These are phyloP conservation scores for Muscidifurax raptorellus DNA, from an alignment of 1,140 invertebrate genomes.

Conservation along the genomic window DNA sequence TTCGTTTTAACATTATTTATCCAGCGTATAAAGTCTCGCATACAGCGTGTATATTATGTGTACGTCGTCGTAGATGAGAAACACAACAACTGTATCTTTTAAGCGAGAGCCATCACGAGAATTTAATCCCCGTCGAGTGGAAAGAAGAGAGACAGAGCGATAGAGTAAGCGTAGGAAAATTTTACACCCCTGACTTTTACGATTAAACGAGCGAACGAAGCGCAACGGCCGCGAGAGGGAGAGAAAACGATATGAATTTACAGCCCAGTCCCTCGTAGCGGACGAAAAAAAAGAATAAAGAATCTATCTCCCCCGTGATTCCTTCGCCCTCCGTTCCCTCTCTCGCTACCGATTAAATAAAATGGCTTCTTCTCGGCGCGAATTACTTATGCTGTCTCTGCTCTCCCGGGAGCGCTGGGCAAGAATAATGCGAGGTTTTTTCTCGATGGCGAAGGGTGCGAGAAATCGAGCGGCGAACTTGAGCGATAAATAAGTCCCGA, in stretches of 20 bases:
- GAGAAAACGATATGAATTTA: conserved; percentile 57
- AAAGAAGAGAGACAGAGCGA: conserved; percentile 6
- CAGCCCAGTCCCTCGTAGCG: conserved; percentile 58
- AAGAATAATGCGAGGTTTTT: conserved; percentile 49
- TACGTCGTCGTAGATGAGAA: no score
- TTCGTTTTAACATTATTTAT: background rate
- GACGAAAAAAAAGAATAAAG: conserved; percentile 35
- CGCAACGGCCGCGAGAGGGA: background rate
- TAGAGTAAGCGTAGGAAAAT: conserved; percentile 37
- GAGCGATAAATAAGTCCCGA: conserved; percentile 48
- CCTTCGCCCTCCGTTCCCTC: background rate
- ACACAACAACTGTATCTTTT: background rate
- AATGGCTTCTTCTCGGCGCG: conserved; percentile 60
- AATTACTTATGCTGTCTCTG: conserved; percentile 63
- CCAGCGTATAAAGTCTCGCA: no score
- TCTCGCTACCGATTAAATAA: conserved; percentile 65
- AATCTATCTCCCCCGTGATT: conserved; percentile 10
- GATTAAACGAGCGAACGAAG: conserved; percentile 50
- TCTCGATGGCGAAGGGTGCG: background rate
- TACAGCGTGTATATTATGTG: no score
- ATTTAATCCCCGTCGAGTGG: conserved; percentile 15
- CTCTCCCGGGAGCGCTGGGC: background rate
- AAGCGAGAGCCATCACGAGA: background rate
- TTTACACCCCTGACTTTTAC: conserved; percentile 63
- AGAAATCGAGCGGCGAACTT: conserved; percentile 36